A percentile compares a stretch with the other conserved stretches of the same genome.
phyloP scores from a whole-genome alignment of 2,797 vertebrate genomes.

The Sphaeramia orbicularis region DNA sequence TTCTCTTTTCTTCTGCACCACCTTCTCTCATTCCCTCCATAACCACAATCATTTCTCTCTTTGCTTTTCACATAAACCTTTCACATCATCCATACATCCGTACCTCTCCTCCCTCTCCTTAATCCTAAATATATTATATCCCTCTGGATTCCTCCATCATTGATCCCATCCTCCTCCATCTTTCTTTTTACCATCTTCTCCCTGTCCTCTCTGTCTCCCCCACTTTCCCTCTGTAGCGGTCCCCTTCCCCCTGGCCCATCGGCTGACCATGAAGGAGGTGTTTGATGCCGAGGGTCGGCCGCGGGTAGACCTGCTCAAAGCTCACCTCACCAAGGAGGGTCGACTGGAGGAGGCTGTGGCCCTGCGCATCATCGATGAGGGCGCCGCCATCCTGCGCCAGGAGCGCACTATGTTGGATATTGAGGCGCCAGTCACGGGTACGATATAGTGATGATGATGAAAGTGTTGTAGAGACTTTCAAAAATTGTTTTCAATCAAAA shows the following conservation, averaged over 20 bases:
- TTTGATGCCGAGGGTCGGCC: constrained; percentile 89
- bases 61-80: too few species aligned
- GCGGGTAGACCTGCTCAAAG: constrained; percentile 88
- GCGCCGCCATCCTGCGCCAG: constrained; percentile 87
- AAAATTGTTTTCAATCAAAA: background rate
- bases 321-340: constrained; percentile 90
- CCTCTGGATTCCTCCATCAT: background rate
- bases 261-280: constrained; percentile 89
- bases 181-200: background rate
- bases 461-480: background rate
- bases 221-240: constrained; percentile 74
- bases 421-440: constrained; percentile 89
- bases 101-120: background rate
- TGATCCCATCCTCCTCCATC: constrained; percentile 26
- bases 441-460: background rate
- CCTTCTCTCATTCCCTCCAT: constrained; percentile 9
- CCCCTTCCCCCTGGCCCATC: constrained; percentile 89
- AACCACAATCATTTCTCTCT: background rate
- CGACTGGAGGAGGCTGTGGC: constrained; percentile 87
- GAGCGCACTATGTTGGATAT: constrained; percentile 91
- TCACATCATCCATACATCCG: constrained; percentile 9
- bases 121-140: background rate
- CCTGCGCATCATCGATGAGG: constrained; percentile 88
- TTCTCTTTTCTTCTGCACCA: constrained; percentile 22
- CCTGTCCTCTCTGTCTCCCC: background rate